Conservation (phyloP, 1,140 invertebrate genomes). For the Calycopis cecrops region DNA sequence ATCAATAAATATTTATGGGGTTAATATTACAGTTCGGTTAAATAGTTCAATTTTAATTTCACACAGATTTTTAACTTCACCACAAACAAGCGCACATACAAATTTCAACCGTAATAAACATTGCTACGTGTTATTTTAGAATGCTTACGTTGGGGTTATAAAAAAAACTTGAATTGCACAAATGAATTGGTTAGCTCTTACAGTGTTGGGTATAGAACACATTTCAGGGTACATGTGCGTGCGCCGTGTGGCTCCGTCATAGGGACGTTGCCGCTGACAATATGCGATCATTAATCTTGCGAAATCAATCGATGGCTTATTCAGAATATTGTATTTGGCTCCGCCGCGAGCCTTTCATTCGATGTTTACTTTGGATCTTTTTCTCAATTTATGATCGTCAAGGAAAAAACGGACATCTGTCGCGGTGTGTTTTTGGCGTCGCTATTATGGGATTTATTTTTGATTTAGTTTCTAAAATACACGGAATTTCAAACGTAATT, state of each 20-base stretch:
- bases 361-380: slow-evolving; percentile 69
- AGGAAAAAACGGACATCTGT: slow-evolving; percentile 61
- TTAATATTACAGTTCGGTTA: slow-evolving; percentile 25
- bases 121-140: not conserved
- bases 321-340: slow-evolving; percentile 73
- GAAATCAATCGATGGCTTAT: slow-evolving; percentile 74
- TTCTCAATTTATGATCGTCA: slow-evolving; percentile 56
- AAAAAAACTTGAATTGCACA: slow-evolving; percentile 47
- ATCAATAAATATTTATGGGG: slow-evolving; percentile 17
- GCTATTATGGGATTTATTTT: not conserved
- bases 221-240: slow-evolving; percentile 48
- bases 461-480: not conserved
- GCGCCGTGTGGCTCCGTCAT: slow-evolving; percentile 61
- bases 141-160: not conserved
- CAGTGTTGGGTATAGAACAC: slow-evolving; percentile 42
- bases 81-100: too few relatives aligned
- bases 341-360: slow-evolving; percentile 58
- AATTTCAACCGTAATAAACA: not conserved
- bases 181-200: slow-evolving; percentile 56
- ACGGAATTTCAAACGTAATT: too few relatives aligned
- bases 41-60: slow-evolving; percentile 69
- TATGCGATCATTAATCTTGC: slow-evolving; percentile 71
- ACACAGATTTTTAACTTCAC: slow-evolving; percentile 38
- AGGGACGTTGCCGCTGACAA: slow-evolving; percentile 65
- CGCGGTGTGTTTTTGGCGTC: slow-evolving; percentile 17